phyloP scores from a whole-genome alignment of 37 sponge, comb jelly and placozoan species.

The Agelas oroides region DNA sequence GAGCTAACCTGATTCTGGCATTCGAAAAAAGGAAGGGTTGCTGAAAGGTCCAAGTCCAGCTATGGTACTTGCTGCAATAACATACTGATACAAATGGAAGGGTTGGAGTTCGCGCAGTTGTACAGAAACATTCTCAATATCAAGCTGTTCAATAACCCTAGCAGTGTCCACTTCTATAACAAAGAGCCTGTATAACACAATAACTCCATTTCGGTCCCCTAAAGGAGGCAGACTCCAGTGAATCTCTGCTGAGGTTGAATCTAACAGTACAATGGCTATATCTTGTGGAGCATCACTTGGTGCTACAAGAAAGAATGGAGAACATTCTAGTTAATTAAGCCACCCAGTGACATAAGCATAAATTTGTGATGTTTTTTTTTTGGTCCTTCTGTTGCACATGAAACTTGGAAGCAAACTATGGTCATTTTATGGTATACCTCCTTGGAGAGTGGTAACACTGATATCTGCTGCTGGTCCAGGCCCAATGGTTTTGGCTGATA shows the following conservation, averaged over 20 bases:
- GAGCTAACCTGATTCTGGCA: background rate
- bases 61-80: background rate
- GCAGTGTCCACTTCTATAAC: background rate
- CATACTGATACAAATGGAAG: background rate
- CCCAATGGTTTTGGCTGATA: slow-evolving; percentile 30
- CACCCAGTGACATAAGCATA: no score
- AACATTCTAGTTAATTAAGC: no score
- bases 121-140: background rate
- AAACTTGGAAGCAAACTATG: no score
- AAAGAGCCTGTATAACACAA: background rate
- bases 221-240: background rate
- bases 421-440: no score
- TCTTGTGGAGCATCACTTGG: background rate
- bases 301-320: background rate
- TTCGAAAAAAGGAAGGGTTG: background rate
- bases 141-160: background rate
- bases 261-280: background rate
- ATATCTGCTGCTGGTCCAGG: background rate
- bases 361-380: no score
- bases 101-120: background rate
- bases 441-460: background rate
- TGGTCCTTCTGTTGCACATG: no score
- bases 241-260: background rate
- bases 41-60: background rate
- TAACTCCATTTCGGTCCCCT: background rate